These are phyloP conservation scores for Ceratoteleas bidentatus DNA, from an alignment of 1,140 invertebrate genomes.

Conservation along the genomic window DNA sequence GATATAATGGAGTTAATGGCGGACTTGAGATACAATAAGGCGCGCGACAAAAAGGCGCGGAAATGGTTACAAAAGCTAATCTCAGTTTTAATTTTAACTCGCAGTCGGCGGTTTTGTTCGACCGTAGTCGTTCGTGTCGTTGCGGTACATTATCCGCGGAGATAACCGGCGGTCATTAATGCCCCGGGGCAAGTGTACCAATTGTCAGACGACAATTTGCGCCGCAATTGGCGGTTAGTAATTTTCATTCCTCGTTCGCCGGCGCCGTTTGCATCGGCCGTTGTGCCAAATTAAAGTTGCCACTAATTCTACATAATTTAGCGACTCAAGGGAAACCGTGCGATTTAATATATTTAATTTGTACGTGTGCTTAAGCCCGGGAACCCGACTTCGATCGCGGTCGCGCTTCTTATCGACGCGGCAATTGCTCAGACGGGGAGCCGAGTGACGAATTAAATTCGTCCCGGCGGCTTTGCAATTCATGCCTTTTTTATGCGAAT, in stretches of 20 bases:
- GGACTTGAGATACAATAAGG: constrained; percentile 42
- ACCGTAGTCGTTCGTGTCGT: constrained; percentile 62
- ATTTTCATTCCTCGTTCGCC: constrained; percentile 66
- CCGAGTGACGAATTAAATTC: too few relatives aligned
- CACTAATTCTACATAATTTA: constrained; percentile 65
- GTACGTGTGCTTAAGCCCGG: constrained; percentile 36
- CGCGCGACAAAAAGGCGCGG: constrained; percentile 45
- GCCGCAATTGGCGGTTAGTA: constrained; percentile 71
- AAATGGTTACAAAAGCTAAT: constrained; percentile 55
- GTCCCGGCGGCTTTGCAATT: too few relatives aligned
- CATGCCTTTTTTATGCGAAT: too few relatives aligned
- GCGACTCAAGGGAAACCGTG: constrained; percentile 37
- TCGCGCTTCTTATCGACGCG: not conserved
- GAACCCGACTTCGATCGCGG: constrained; percentile 18
- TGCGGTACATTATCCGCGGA: constrained; percentile 68
- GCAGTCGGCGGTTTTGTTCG: constrained; percentile 61
- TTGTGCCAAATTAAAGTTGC: constrained; percentile 71
- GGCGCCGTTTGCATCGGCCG: constrained; percentile 67
- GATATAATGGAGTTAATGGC: constrained; percentile 43
- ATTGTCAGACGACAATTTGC: constrained; percentile 74
- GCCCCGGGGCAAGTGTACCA: constrained; percentile 71
- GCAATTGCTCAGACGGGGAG: not conserved
- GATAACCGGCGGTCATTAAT: constrained; percentile 72
- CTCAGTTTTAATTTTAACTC: constrained; percentile 66
- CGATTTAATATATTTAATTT: constrained; percentile 53